These are phyloP conservation scores for Phaonia tiefii DNA, from an alignment of 2,888 invertebrate genomes.

Conservation along the genomic window DNA sequence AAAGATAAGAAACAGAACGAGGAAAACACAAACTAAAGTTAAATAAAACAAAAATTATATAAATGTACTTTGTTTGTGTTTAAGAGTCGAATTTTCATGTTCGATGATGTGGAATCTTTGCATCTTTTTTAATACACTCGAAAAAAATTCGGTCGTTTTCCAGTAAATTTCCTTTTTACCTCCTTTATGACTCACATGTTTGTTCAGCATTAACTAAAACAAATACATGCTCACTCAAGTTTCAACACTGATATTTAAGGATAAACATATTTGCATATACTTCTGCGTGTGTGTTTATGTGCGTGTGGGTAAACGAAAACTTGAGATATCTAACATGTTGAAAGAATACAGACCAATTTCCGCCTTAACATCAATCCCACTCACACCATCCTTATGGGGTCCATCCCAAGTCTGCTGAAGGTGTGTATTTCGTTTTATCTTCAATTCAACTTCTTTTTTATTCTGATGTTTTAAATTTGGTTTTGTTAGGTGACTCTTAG, in stretches of 20 bases:
- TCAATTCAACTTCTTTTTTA: not conserved
- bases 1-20: not conserved
- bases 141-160: not conserved
- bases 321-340: constrained; percentile 23
- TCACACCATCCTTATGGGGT: not conserved
- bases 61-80: constrained; percentile 14
- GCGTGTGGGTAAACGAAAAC: not conserved
- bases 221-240: constrained; percentile 22
- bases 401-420: no score
- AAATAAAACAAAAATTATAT: constrained; percentile 18
- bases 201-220: constrained; percentile 44
- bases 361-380: no score
- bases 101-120: not conserved
- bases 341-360: no score
- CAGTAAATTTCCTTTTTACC: constrained; percentile 14
- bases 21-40: not conserved
- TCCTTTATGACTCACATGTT: constrained; percentile 24
- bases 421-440: constrained; percentile 13
- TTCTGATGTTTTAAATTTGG: not conserved
- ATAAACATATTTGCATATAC: constrained; percentile 17
- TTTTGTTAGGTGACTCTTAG: not conserved
- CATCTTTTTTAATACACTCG: not conserved
- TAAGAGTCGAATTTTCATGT: not conserved
- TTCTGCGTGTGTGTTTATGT: not conserved
- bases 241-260: constrained; percentile 19